These are phyloP conservation scores for Eretmocerus hayati DNA, from an alignment of 2,888 invertebrate species.

Conservation along the genomic window DNA sequence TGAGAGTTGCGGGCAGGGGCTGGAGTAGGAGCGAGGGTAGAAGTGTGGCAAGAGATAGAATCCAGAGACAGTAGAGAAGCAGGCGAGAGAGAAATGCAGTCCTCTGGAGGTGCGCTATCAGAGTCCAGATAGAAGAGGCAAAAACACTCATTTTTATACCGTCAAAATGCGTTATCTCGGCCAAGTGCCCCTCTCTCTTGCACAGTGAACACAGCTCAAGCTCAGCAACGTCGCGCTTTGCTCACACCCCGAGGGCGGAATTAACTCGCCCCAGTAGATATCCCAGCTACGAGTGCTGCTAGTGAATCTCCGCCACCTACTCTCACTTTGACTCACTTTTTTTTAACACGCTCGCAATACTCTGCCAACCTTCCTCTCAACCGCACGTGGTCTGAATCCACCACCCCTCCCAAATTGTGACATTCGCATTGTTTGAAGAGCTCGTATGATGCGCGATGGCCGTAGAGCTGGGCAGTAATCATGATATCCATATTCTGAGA, in stretches of 20 bases:
- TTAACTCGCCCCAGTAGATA: slow-evolving; percentile 37
- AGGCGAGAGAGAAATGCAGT: slow-evolving; percentile 26
- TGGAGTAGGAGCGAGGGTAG: not conserved
- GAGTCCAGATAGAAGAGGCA: slow-evolving; percentile 35
- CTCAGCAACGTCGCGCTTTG: too few species aligned
- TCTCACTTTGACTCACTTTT: not conserved
- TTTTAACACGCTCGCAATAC: too few species aligned
- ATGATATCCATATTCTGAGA: too few species aligned
- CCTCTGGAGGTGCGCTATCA: slow-evolving; percentile 41
- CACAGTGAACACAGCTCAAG: too few species aligned
- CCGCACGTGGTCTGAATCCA: too few species aligned
- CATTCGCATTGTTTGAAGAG: too few species aligned
- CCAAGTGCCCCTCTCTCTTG: slow-evolving; percentile 32
- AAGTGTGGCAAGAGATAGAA: slow-evolving; percentile 11
- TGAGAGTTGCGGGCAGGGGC: not conserved
- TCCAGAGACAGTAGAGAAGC: slow-evolving; percentile 20
- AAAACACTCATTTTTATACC: slow-evolving; percentile 49
- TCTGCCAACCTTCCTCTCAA: too few species aligned
- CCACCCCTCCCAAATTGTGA: too few species aligned
- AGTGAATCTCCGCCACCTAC: slow-evolving; percentile 9
- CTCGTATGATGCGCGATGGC: too few species aligned
- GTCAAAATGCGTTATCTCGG: slow-evolving; percentile 47
- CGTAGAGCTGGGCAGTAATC: too few species aligned
- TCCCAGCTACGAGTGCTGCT: slow-evolving; percentile 12
- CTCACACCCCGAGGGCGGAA: slow-evolving; percentile 37